Base-by-base conservation (phyloP, 2,888 invertebrate species). In the Sabellastarte sp. region DNA sequence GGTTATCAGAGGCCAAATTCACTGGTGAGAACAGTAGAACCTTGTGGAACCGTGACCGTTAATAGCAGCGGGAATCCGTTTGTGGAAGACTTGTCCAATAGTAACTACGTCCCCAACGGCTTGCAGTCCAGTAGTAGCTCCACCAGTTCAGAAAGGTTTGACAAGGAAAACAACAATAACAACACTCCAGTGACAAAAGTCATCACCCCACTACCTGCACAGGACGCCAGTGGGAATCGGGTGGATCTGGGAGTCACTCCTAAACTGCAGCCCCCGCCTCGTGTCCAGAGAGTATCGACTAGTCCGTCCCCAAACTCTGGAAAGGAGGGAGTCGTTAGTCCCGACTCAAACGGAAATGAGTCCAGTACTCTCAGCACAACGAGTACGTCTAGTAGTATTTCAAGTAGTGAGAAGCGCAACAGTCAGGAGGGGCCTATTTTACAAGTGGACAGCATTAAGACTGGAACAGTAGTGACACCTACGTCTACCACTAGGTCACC, bases 221-320 rank as follows among this genome's bases (percentile, higher is more conserved):
- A 57, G 29, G 66, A 62, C 32, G 66, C 64, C 30, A 59, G 57
- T 20, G 63, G 65, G 5, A 69, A 63, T 55, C 56, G 57, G 29
- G 50, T 69, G 51, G 63, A 65, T 24, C 30, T 66, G 50, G 56
- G 50, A 33, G 58, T 68, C 41, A 61, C 67, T 15, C 70, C 70
- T 2, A 63, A 64, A 32, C 20, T 70, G 28, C 61, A 70, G 33
- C 70, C 68, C 4, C 70, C 68, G 4, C 70, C 70, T 15, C 41
- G 20, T 15, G 20, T 10, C 41, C 41, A 41, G 20, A 41, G 41
- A 20, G 41, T 10, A 15, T 20, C 10, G 20, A 41, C 41, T 20
- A 41, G 41, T 41, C 10, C 41, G 10, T 10, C 41, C 10, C 20
- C 20, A 41, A 41, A 41, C 41, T 41, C 41, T 10, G 20, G 41